A percentile compares a stretch with the other conserved stretches of the same genome.
Conservation (phyloP, 2,888 invertebrate species). For the Platynereis dumerilii region DNA sequence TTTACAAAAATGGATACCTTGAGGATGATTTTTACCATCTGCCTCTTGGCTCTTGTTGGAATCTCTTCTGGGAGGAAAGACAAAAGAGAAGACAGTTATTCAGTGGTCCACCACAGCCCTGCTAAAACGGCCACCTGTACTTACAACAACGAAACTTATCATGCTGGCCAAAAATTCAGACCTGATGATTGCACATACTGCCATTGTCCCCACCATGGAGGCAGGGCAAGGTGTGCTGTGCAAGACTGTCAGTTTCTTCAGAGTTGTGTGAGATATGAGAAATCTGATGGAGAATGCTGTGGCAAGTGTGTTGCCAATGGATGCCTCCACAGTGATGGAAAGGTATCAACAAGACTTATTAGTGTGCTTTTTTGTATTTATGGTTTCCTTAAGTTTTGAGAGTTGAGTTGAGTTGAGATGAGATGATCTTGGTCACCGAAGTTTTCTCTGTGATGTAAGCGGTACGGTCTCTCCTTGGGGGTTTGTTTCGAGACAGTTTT, state of each 20-base stretch:
- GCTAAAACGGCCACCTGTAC: constrained; percentile 6
- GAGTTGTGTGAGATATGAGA: constrained; percentile 27
- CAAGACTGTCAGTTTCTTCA: constrained; percentile 27
- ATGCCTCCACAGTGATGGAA: constrained; percentile 30
- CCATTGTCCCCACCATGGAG: constrained; percentile 29
- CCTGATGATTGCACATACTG: constrained; percentile 32
- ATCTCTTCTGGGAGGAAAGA: too few relatives aligned
- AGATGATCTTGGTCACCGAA: too few relatives aligned
- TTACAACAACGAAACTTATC: constrained; percentile 15
- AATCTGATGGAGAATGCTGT: constrained; percentile 26
- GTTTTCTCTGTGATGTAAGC: too few relatives aligned
- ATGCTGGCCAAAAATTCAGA: constrained; percentile 23
- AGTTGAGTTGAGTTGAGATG: background rate
- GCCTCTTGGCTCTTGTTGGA: too few relatives aligned
- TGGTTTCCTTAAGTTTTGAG: background rate
- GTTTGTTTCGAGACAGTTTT: too few relatives aligned
- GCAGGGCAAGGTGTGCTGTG: constrained; percentile 25
- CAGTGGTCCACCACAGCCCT: background rate
- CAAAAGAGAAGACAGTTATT: too few relatives aligned
- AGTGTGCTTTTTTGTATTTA: too few relatives aligned
- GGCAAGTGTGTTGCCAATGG: constrained; percentile 28
- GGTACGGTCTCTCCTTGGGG: too few relatives aligned
- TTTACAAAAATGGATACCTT: too few relatives aligned
- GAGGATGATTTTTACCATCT: too few relatives aligned
- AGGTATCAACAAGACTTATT: too few relatives aligned